phyloP scores from a whole-genome alignment of 2,888 invertebrate species.

The Thera britannica region DNA sequence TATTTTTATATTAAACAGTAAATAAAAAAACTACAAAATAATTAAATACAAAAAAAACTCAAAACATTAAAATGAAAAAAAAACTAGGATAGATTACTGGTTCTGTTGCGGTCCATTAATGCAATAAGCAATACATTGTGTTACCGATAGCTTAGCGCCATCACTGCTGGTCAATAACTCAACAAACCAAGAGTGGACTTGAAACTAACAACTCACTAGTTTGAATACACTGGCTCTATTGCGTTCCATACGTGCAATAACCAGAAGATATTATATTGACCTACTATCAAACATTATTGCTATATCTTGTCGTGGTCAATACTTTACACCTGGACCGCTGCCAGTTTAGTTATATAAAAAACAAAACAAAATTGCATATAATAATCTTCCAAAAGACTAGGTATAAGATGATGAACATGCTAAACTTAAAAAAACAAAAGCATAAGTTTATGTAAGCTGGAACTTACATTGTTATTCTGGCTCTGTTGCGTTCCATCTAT shows the following conservation, averaged over 20 bases:
- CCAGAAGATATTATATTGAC: not conserved
- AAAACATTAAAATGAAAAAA: not conserved
- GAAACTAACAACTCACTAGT: too few species aligned
- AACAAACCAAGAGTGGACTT: too few species aligned
- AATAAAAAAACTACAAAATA: not conserved
- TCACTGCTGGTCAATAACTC: not conserved
- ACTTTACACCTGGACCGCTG: not conserved
- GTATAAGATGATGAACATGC: not conserved
- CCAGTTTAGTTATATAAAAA: not conserved
- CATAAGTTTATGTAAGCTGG: not conserved
- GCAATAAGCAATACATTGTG: not conserved
- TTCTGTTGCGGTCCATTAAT: not conserved
- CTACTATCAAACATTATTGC: not conserved
- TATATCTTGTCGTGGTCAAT: not conserved
- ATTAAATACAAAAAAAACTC: not conserved
- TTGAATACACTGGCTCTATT: too few species aligned
- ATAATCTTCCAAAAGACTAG: not conserved
- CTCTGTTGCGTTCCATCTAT: not conserved
- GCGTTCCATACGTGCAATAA: too few species aligned
- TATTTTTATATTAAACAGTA: constrained; percentile 25
- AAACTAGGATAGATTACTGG: not conserved
- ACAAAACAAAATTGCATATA: constrained; percentile 7
- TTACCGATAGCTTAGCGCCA: not conserved
- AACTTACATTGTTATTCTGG: not conserved
- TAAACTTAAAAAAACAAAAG: not conserved